These are phyloP conservation scores for Phania funesta DNA, from an alignment of 2,888 invertebrate genomes.

Conservation along the genomic window DNA sequence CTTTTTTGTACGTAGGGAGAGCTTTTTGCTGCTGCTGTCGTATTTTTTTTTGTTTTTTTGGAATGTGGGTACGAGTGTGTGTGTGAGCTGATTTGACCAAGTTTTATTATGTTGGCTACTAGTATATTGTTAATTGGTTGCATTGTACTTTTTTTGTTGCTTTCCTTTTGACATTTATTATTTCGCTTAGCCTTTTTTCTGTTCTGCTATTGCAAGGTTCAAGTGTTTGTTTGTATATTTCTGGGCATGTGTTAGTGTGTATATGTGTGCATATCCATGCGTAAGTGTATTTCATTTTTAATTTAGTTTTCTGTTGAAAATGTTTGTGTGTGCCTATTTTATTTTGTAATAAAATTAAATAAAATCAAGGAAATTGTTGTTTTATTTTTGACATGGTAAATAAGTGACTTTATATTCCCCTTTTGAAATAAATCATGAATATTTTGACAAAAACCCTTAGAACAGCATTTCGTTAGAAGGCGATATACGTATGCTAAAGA, in stretches of 20 bases:
- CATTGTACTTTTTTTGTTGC: conserved; percentile 62
- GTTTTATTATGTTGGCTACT: conserved; percentile 65
- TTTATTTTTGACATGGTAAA: not conserved
- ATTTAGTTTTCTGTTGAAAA: not conserved
- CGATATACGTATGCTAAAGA: too few species aligned
- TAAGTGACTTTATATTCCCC: not conserved
- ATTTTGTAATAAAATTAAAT: not conserved
- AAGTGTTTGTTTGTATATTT: conserved; percentile 57
- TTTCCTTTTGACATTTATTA: conserved; percentile 67
- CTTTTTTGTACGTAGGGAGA: not conserved
- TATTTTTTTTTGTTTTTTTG: not conserved
- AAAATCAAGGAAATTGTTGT: not conserved
- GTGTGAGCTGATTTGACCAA: conserved; percentile 60
- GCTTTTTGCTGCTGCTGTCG: conserved; percentile 13
- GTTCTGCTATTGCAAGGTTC: conserved; percentile 57
- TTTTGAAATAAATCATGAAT: too few species aligned
- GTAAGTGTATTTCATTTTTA: not conserved
- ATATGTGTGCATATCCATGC: not conserved
- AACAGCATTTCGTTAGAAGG: too few species aligned
- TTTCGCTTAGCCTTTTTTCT: conserved; percentile 66
- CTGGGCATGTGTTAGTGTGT: not conserved
- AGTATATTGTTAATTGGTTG: conserved; percentile 65
- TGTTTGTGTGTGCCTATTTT: conserved; percentile 7
- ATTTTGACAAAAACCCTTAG: too few species aligned
- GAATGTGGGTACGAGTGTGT: not conserved